Percentiles rank a stretch among this genome's conserved stretches.
phyloP scores from a whole-genome alignment of 2,797 vertebrate genomes.

The Moxostoma hubbsi region DNA sequence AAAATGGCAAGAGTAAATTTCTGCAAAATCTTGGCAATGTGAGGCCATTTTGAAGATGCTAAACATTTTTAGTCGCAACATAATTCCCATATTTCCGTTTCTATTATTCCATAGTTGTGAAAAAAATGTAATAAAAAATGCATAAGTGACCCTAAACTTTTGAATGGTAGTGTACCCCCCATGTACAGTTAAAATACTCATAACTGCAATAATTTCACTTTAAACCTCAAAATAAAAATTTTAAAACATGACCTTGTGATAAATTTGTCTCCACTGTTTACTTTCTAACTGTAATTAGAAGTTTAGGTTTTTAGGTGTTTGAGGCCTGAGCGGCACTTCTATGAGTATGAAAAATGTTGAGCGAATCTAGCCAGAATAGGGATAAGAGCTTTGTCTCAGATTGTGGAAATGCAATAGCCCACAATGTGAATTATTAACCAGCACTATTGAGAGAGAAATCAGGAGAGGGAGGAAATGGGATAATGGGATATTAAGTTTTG shows the following conservation, averaged over 20 bases:
- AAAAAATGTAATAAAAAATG: no score
- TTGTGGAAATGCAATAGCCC: constrained; percentile 60
- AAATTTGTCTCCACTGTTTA: constrained; percentile 8
- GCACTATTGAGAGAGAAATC: constrained; percentile 51
- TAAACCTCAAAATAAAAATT: constrained; percentile 51
- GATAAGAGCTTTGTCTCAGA: constrained; percentile 52
- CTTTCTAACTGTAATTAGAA: background rate
- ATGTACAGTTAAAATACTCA: no score
- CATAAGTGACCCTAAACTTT: no score
- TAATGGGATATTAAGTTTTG: constrained; percentile 60
- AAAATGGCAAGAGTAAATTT: background rate
- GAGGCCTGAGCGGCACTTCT: constrained; percentile 7
- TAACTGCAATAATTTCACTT: constrained; percentile 50
- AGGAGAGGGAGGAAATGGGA: constrained; percentile 24
- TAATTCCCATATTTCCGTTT: no score
- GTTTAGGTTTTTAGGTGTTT: constrained; percentile 8
- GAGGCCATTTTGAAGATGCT: no score
- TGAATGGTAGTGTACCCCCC: no score
- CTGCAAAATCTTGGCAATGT: no score
- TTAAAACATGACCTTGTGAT: background rate
- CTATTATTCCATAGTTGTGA: no score
- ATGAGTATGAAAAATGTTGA: background rate
- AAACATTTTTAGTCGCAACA: no score
- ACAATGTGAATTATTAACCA: constrained; percentile 62
- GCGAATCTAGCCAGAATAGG: constrained; percentile 47